Evolutionary conservation across 2,797 vertebrate species (phyloP).

Genomic region (Platalea minor): DNA sequence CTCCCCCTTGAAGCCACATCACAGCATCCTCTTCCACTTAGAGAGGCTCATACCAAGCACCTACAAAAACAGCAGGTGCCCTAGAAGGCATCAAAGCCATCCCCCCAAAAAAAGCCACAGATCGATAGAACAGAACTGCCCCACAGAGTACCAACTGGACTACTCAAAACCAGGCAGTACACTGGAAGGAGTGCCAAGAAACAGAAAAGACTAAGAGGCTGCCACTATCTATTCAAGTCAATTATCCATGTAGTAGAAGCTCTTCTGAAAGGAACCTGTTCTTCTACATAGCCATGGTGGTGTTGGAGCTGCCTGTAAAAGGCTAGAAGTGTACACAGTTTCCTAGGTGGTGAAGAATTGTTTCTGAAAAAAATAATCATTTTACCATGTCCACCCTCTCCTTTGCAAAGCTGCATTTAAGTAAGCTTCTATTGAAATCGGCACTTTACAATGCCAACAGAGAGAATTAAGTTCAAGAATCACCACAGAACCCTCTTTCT

Average conservation of each 20-base stretch:
- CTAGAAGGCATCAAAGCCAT: background rate
- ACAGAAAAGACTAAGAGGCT: background rate
- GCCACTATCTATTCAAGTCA: background rate
- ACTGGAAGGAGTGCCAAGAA: background rate
- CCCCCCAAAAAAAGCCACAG: background rate
- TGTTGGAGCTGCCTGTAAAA: background rate
- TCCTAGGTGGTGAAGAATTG: background rate
- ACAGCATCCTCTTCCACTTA: background rate
- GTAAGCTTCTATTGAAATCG: background rate
- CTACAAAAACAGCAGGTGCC: background rate
- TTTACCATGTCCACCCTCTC: background rate
- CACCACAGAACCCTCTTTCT: background rate
- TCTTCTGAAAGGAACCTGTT: background rate
- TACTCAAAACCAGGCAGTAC: background rate
- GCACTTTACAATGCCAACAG: background rate
- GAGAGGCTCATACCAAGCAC: background rate
- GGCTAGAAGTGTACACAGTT: background rate
- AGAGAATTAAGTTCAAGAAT: background rate
- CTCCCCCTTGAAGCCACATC: background rate
- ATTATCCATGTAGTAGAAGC: background rate
- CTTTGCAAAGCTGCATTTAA: background rate
- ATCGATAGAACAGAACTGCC: background rate
- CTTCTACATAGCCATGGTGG: background rate
- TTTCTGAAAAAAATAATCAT: background rate
- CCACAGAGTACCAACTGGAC: background rate